Base-by-base conservation (phyloP, 2,888 invertebrate species). In the Heliconius charithonia region DNA sequence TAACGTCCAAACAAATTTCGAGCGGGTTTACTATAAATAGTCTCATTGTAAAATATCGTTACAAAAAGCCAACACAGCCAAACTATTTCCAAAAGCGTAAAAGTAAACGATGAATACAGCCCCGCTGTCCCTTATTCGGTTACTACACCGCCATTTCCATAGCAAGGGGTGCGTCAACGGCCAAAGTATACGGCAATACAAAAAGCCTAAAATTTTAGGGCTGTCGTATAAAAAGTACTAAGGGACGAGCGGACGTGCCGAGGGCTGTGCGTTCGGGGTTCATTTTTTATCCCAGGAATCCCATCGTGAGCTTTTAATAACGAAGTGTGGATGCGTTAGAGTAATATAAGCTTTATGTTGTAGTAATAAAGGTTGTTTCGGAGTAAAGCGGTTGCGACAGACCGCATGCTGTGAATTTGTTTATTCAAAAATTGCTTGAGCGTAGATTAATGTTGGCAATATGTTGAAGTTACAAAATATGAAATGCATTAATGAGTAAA, bases 191-290 rank as follows among this genome's bases (percentile, higher is more conserved):
- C 63, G 70, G 75, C 45, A 37, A 56, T 80, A 88, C 85, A 84
- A 86, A 89, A 88, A 84, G 78, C 80, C 81, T 78, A 76, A 82
- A 79, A 76, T 80, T 79, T 72, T 80, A 83, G 82, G 81, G 82
- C 80, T 81, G 79, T 76, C 85, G 84, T 84, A 90, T 90, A 93
- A 92, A 92, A 93, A 92, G 89, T 88, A 87, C 81, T 87, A 90
- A 91, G 91, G 91, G 91, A 89, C 82, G 80, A 76, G 72, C 67
- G 79, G 87, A 86, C 41, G 81, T 83, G 82, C 79, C 77, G 85
- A 87, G 86, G 90, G 91, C 89, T 88, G 87, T 85, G 86, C 80
- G 81, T 85, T 81, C 75, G 81, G 84, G 87, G 88, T 89, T 91
- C 88, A 87, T 87, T 91, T 92, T 92, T 92, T 92, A 89, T 89